These are phyloP conservation scores for Aspidiotus rigidus DNA, from an alignment of 2,888 invertebrate genomes.

Conservation along the genomic window DNA sequence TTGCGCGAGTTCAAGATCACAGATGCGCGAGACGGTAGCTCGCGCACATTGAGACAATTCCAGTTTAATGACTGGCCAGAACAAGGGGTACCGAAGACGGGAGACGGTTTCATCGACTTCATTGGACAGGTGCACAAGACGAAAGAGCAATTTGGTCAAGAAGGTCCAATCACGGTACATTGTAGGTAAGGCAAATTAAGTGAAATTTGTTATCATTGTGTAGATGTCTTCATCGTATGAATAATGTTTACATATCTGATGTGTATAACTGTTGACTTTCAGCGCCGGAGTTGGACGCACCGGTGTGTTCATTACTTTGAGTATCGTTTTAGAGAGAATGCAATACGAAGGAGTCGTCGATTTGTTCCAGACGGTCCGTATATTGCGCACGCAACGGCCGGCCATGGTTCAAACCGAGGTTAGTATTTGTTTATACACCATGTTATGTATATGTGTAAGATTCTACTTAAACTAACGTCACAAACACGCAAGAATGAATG, in stretches of 20 bases:
- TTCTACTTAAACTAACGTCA: too few species aligned
- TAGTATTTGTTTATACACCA: conserved; percentile 38
- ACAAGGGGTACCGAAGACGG: conserved; percentile 93
- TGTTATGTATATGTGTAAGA: too few species aligned
- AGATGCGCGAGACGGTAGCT: conserved; percentile 93
- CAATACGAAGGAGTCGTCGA: conserved; percentile 98
- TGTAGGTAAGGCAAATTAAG: conserved; percentile 58
- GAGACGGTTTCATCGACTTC: conserved; percentile 98
- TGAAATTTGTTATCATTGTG: too few species aligned
- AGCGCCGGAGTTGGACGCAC: conserved; percentile 98
- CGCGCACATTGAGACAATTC: conserved; percentile 90
- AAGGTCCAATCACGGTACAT: conserved; percentile 97
- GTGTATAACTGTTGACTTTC: conserved; percentile 41
- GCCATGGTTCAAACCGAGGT: conserved; percentile 99
- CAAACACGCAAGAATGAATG: too few species aligned
- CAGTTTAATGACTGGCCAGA: conserved; percentile 96
- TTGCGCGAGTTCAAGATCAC: conserved; percentile 98
- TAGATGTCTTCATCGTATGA: too few species aligned
- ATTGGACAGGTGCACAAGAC: conserved; percentile 99
- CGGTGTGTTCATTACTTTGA: conserved; percentile 95
- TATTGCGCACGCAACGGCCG: conserved; percentile 93
- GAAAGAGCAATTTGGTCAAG: conserved; percentile 98
- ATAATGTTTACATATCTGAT: conserved; percentile 2
- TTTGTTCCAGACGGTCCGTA: conserved; percentile 97
- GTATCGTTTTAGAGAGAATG: conserved; percentile 96